Base-by-base conservation (phyloP, 2,888 invertebrate genomes). In the Orthonychiurus folsomi region DNA sequence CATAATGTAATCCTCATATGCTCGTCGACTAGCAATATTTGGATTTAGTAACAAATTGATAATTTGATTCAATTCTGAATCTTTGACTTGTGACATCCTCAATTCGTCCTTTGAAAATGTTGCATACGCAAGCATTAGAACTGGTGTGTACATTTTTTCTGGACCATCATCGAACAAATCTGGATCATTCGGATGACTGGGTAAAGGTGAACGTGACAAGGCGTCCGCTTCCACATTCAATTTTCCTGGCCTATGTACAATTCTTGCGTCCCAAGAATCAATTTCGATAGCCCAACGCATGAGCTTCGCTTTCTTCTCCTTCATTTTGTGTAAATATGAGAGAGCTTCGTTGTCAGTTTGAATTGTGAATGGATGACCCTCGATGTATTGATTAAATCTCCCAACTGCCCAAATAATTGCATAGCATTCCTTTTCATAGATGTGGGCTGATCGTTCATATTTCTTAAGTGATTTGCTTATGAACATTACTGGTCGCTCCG, bases 261-360 rank as follows among this genome's bases (percentile, higher is more conserved):
- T 56, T 1, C 62, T 27, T 1, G 37, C 25, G 12, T 60, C 50
- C 64, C 64, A 64, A 12, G n/a, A n/a, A 0, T 53, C 24, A 18
- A 69, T 50, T 50, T 68, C 65, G 0, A 37, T 0, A 20, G 59
- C 61, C 68, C 68, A 68, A n/a, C 68, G 18, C 9, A 24, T 37
- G 3, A 68, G 50, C 28, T 65, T 66, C 3, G 53, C 50, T 55
- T 63, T 60, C 37, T 53, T 54, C 0, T 61, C 53, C n/a, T 59
- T 59, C 48, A 61, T 60, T 3, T 47, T 61, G 2, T 59, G 1
- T 24, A 65, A 27, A 57, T 67, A 69, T 15, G 5, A 50, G 1
- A 69, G 2, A 1, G 69, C 65, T 56, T 53, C 25, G 48, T 67
- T 64, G 52, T 69, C 69, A 1, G 69, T 69, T 12, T 61, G 37